These are phyloP conservation scores for Xenopus borealis DNA, from an alignment of 2,113 vertebrate genomes.

Conservation along the genomic window DNA sequence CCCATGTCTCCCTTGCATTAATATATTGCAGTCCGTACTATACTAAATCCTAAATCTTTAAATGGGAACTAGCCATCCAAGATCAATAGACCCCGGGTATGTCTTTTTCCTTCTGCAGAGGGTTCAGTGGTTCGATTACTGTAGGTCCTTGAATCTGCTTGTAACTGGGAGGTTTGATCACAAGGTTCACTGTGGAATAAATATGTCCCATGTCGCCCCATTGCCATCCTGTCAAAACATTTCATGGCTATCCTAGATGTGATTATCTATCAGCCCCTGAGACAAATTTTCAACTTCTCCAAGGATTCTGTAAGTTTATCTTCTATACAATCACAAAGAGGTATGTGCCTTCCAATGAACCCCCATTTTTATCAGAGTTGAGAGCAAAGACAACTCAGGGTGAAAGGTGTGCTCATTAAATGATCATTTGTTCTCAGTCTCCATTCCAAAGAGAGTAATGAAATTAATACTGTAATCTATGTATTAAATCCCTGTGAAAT, in stretches of 20 bases:
- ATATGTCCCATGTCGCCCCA: constrained; percentile 46
- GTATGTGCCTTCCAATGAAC: too few relatives aligned
- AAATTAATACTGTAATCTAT: too few relatives aligned
- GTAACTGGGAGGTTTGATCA: constrained; percentile 49
- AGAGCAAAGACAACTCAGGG: too few relatives aligned
- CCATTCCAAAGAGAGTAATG: too few relatives aligned
- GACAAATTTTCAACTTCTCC: constrained; percentile 57
- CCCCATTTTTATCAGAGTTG: too few relatives aligned
- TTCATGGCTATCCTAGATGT: constrained; percentile 48
- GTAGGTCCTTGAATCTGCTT: constrained; percentile 49
- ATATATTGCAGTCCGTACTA: constrained; percentile 25
- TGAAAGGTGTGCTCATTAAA: too few relatives aligned
- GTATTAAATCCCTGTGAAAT: too few relatives aligned
- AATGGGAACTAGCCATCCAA: too few relatives aligned
- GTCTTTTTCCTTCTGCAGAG: not conserved
- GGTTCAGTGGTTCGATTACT: constrained; percentile 56
- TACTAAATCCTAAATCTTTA: too few relatives aligned
- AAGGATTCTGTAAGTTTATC: constrained; percentile 50
- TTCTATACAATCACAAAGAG: not conserved
- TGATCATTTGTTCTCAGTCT: too few relatives aligned
- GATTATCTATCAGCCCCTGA: constrained; percentile 44
- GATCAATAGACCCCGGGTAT: too few relatives aligned
- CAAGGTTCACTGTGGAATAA: constrained; percentile 52
- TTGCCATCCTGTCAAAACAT: constrained; percentile 51
- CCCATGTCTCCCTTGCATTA: too few relatives aligned